Evolutionary conservation across 2,888 invertebrate species (phyloP).

Genomic region (Pollenia angustigena): DNA sequence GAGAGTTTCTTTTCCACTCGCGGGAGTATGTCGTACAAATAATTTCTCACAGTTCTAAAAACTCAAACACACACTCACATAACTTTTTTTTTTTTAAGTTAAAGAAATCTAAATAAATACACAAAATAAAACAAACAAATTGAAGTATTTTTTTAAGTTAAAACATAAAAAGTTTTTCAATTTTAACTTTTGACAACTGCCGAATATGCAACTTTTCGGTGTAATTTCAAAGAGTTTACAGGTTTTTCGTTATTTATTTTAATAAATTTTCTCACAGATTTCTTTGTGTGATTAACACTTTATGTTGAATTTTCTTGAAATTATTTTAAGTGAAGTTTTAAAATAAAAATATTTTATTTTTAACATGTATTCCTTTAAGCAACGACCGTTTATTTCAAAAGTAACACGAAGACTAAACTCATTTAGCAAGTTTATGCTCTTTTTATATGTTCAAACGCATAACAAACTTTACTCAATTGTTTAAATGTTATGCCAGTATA

Average conservation of each 20-base stretch:
- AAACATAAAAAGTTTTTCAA: neutral
- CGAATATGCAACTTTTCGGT: neutral
- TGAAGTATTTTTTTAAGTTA: slow-evolving; percentile 1
- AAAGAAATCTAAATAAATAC: slow-evolving; percentile 68
- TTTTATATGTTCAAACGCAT: slow-evolving; percentile 69
- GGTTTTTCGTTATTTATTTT: slow-evolving; percentile 1
- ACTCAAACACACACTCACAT: slow-evolving; percentile 36
- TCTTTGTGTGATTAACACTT: slow-evolving; percentile 3
- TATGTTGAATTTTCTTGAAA: slow-evolving; percentile 21
- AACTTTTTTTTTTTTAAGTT: slow-evolving; percentile 14
- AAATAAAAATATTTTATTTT: slow-evolving; percentile 25
- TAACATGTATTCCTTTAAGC: slow-evolving; percentile 8
- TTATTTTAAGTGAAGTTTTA: slow-evolving; percentile 5
- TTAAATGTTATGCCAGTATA: slow-evolving; percentile 42
- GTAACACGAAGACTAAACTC: slow-evolving; percentile 73
- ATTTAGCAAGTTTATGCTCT: slow-evolving; percentile 65
- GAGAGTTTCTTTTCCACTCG: slow-evolving; percentile 66
- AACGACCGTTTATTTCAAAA: slow-evolving; percentile 71
- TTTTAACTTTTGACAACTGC: neutral
- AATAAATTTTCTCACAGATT: slow-evolving; percentile 5
- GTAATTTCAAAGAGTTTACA: neutral
- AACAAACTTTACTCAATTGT: slow-evolving; percentile 57
- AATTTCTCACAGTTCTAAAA: slow-evolving; percentile 63
- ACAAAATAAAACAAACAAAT: slow-evolving; percentile 65
- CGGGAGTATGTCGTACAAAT: slow-evolving; percentile 60